Conservation (phyloP, 2,797 vertebrate species). For the Lophotriccus pileatus region DNA sequence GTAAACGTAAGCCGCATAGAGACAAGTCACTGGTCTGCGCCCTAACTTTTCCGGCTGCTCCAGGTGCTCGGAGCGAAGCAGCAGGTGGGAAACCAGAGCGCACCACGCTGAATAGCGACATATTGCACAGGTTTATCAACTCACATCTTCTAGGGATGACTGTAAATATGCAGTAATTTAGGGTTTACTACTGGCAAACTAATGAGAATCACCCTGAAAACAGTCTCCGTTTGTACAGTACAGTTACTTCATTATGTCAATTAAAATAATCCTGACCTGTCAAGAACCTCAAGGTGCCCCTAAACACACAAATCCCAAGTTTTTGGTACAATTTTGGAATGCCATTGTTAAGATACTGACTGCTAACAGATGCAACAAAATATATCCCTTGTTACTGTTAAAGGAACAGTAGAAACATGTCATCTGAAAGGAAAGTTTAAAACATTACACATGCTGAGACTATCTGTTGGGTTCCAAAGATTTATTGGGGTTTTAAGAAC, state of each 20-base stretch:
- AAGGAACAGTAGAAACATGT: neutral
- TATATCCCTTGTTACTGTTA: neutral
- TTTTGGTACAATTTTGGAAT: neutral
- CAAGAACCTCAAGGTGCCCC: neutral
- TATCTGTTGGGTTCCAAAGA: neutral
- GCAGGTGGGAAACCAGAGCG: neutral
- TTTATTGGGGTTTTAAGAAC: neutral
- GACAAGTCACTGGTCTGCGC: neutral
- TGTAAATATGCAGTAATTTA: neutral
- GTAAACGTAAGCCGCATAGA: neutral
- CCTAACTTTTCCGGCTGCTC: neutral
- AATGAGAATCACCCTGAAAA: neutral
- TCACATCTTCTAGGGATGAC: neutral
- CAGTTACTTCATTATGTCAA: neutral
- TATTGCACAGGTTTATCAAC: neutral
- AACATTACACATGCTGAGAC: neutral
- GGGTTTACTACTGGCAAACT: neutral
- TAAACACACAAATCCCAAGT: neutral
- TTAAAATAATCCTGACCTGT: neutral
- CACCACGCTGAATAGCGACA: rapidly evolving
- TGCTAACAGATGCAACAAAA: neutral
- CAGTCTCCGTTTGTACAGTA: neutral
- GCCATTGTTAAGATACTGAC: neutral
- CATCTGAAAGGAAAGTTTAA: neutral
- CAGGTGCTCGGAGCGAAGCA: neutral